phyloP scores from a whole-genome alignment of 2,888 invertebrate species.

The Parnassius apollo region DNA sequence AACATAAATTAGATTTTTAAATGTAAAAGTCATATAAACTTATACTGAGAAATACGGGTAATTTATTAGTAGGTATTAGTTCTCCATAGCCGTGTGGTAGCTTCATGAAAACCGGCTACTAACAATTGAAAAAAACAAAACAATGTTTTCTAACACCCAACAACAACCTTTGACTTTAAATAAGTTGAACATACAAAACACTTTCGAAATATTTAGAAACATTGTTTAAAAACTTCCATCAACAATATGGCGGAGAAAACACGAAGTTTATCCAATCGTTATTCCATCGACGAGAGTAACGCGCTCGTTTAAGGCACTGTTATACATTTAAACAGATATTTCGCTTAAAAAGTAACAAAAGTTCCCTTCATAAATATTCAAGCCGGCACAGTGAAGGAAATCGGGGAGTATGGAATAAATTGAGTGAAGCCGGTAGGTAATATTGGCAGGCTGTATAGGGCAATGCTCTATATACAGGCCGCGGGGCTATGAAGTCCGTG shows the following conservation, averaged over 20 bases:
- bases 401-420: slow-evolving; percentile 62
- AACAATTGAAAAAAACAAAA: too few species aligned
- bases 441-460: slow-evolving; percentile 43
- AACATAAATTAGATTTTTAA: too few species aligned
- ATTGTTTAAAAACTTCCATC: slow-evolving; percentile 20
- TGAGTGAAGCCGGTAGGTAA: slow-evolving; percentile 51
- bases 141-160: too few species aligned
- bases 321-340: slow-evolving; percentile 35
- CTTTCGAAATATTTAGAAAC: not conserved
- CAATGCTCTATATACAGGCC: slow-evolving; percentile 24
- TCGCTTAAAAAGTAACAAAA: slow-evolving; percentile 59
- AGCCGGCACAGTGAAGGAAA: slow-evolving; percentile 47
- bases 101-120: too few species aligned
- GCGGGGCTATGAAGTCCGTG: slow-evolving; percentile 13
- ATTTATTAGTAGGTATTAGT: too few species aligned
- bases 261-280: slow-evolving; percentile 23
- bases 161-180: too few species aligned
- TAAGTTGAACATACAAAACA: too few species aligned
- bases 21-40: too few species aligned
- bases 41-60: too few species aligned
- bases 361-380: slow-evolving; percentile 68
- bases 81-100: too few species aligned
- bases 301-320: slow-evolving; percentile 18
- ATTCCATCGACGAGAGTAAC: slow-evolving; percentile 25
- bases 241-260: slow-evolving; percentile 12